These are phyloP conservation scores for Lamellibrachia satsuma DNA, from an alignment of 2,888 invertebrate genomes.

Conservation along the genomic window DNA sequence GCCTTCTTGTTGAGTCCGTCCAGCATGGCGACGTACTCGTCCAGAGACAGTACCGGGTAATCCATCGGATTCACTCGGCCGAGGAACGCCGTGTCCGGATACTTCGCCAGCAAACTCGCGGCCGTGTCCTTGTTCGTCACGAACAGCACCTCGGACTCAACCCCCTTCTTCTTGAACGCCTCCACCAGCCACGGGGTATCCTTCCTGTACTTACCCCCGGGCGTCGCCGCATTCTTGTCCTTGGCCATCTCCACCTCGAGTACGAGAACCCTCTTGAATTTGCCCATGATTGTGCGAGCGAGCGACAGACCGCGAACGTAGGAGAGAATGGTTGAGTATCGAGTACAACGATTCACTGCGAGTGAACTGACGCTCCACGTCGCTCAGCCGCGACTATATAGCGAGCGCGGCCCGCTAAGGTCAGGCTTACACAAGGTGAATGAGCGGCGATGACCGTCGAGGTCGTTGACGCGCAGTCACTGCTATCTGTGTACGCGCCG, in stretches of 20 bases:
- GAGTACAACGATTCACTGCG: conserved; percentile 12
- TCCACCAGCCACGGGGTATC: conserved; percentile 17
- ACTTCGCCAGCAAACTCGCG: conserved; percentile 30
- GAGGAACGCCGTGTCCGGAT: conserved; percentile 39
- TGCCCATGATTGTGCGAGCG: conserved; percentile 7
- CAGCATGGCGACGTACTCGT: conserved; percentile 37
- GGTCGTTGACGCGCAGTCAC: not conserved
- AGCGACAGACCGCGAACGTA: not conserved
- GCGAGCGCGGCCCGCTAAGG: conserved; percentile 5
- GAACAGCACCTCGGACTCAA: conserved; percentile 30
- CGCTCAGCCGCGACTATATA: not conserved
- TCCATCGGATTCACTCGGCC: conserved; percentile 40
- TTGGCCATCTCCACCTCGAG: not conserved
- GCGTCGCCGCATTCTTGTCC: not conserved
- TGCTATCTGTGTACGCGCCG: not conserved
- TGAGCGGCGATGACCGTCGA: not conserved
- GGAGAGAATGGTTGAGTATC: not conserved
- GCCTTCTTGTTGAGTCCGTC: conserved; percentile 35
- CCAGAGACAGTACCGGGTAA: conserved; percentile 33
- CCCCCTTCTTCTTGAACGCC: conserved; percentile 1
- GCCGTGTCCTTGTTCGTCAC: conserved; percentile 36
- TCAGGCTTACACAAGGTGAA: not conserved
- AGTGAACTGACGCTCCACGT: not conserved
- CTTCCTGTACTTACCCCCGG: conserved; percentile 17
- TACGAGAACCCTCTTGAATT: conserved; percentile 17